Evolutionary conservation across 1,140 invertebrate species (phyloP), one percentile per base, ranked within the genome.

Genomic region (Penaeus japonicus): DNA sequence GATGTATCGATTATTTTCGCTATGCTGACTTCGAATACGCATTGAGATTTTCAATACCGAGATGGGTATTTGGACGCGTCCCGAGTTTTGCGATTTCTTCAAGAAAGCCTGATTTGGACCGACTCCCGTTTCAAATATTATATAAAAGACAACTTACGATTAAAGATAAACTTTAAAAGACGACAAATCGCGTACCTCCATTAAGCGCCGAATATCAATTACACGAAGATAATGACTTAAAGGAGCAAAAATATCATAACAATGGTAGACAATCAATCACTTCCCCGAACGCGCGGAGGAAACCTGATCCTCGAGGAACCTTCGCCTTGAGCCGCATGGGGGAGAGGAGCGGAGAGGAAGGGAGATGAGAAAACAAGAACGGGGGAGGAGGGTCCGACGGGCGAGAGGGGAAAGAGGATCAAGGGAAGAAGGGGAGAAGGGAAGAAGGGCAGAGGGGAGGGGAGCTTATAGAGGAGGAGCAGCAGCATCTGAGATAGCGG

Each of bases 191-290:
- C 2, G 39, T 35, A 35, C 7, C 39, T 24, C 54, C 3, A n/a
- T 22, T 35, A 20, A 27, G 30, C 2, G 39, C 57, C 65, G 73
- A 75, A 55, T 39, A 54, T 54, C 83, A 85, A 85, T 85, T 85
- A 85, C 30, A 70, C 47, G 20, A 55, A 85, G 65, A 75, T 85
- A 85, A 85, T 85, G 83, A 85, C 65, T 12, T 1, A 54, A 84
- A 73, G 39, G 80, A 59, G 54, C 30, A 35, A 82, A 62, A 82
- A 84, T 39, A 54, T 53, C 22, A 24, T 27, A 70, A 85, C 82
- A 85, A 85, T 30, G 47, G 65, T n/a, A 47, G 12, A 85, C 54
- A 85, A 85, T 85, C 83, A 85, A 85, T 85, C 83, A 85, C 62
- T 55, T 62, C 4, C 7, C 65, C 30, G 24, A 70, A 62, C 81